phyloP scores from a whole-genome alignment of 2,888 invertebrate genomes.

The Dichetophora obliterata region DNA sequence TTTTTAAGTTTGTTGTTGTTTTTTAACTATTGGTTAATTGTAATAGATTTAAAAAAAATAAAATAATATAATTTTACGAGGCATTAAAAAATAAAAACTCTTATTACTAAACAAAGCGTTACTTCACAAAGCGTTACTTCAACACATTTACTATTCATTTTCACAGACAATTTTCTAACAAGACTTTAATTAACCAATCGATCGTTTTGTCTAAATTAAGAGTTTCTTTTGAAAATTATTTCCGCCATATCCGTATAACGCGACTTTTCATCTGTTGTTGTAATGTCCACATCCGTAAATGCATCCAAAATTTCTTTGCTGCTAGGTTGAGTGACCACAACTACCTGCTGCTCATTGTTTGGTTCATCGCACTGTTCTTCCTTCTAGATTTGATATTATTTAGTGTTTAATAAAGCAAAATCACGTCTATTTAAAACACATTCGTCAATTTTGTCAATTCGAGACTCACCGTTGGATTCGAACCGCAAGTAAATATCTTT shows the following conservation, averaged over 20 bases:
- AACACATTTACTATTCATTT: too few relatives aligned
- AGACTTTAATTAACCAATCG: too few relatives aligned
- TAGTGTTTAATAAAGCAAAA: background rate
- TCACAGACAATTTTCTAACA: too few relatives aligned
- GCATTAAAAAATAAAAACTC: too few relatives aligned
- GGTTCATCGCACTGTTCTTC: background rate
- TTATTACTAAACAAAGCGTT: too few relatives aligned
- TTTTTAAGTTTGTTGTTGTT: too few relatives aligned
- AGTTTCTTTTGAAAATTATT: conserved; percentile 23
- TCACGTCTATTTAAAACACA: too few relatives aligned
- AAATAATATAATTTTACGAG: too few relatives aligned
- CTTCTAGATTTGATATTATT: background rate
- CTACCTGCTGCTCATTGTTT: background rate
- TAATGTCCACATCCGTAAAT: conserved; percentile 19
- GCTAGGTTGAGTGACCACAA: conserved; percentile 9
- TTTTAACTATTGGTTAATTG: too few relatives aligned
- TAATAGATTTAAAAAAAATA: too few relatives aligned
- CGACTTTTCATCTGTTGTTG: background rate
- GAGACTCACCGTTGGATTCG: conserved; percentile 18
- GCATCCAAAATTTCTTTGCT: background rate
- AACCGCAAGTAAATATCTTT: conserved; percentile 10
- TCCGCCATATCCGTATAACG: conserved; percentile 28
- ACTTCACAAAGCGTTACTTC: too few relatives aligned
- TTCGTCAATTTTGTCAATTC: conserved; percentile 31
- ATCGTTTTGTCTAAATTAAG: background rate